Evolutionary conservation across 2,888 invertebrate species (phyloP), one percentile per base, ranked within the genome.

Genomic region (Meandrusa payeni): DNA sequence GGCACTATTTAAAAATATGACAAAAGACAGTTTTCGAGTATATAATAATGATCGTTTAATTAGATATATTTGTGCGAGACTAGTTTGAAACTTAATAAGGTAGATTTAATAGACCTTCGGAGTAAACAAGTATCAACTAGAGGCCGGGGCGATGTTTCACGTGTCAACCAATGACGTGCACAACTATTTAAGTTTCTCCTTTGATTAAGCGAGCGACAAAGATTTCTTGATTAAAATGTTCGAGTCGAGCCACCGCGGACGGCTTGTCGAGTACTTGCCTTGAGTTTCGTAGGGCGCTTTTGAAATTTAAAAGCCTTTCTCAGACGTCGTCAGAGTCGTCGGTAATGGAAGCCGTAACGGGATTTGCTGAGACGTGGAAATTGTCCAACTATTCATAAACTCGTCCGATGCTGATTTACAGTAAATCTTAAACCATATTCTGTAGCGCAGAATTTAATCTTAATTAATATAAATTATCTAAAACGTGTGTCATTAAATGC

Each of bases 201-300:
- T 76, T 77, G 75, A 76, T 75, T 69, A 69, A 73, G 65, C 68
- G 64, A 53, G 61, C 62, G 62, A 65, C 67, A 62, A 68, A 69
- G 71, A 74, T 75, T 68, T 66, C 73, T 70, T 76, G 76, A 77
- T 78, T 77, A 77, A 77, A 77, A 76, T 74, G 62, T 66, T 59
- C 54, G 52, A 61, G 62, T 56, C 52, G 56, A 55, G 60, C 63
- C 48, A 52, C 51, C 50, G 49, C 34, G 34, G 41, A 28, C 33
- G 33, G 52, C 48, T 42, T 32, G 39, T 51, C 28, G 49, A 52
- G 48, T 41, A 43, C 47, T 55, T 46, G 56, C 56, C 53, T 60
- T 33, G 49, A 56, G 59, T 60, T 60, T 55, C 59, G 52, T 49
- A 54, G 37, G 53, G 57, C 57, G 58, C 65, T 72, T 74, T 68